Evolutionary conservation across 2,797 vertebrate genomes (phyloP).

Genomic region (Coreius guichenoti): DNA sequence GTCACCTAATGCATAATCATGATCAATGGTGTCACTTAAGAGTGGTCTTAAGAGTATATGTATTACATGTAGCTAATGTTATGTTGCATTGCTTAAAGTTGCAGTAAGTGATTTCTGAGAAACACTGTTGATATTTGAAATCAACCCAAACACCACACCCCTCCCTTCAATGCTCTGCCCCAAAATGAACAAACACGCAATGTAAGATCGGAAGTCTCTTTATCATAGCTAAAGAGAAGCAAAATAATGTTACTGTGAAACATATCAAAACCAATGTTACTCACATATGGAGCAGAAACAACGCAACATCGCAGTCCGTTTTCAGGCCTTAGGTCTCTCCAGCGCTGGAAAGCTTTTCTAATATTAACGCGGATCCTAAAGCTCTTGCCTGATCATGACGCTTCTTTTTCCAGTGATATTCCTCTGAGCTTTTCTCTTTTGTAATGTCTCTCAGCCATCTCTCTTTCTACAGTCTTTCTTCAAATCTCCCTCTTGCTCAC

Average conservation of each 20-base stretch:
- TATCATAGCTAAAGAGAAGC: not conserved
- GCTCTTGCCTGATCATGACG: not conserved
- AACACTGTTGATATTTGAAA: not conserved
- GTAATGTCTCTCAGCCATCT: not conserved
- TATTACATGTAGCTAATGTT: not conserved
- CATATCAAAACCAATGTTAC: not conserved
- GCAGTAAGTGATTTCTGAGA: not conserved
- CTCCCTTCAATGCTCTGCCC: not conserved
- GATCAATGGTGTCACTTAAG: not conserved
- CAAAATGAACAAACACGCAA: not conserved
- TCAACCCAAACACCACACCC: not conserved
- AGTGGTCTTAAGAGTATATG: not conserved
- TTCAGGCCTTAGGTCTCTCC: not conserved
- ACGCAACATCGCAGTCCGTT: rapidly evolving
- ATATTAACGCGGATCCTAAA: not conserved
- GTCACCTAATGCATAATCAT: not conserved
- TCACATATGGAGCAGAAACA: not conserved
- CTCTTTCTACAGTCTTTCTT: not conserved
- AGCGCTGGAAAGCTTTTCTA: not conserved
- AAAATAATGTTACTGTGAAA: not conserved
- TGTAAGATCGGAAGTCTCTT: not conserved
- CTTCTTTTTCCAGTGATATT: not conserved
- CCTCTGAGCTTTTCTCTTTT: not conserved
- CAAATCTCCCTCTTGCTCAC: not conserved
- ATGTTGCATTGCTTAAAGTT: not conserved